Conservation (phyloP, 2,888 invertebrate genomes). For the Campoplex capitator region DNA sequence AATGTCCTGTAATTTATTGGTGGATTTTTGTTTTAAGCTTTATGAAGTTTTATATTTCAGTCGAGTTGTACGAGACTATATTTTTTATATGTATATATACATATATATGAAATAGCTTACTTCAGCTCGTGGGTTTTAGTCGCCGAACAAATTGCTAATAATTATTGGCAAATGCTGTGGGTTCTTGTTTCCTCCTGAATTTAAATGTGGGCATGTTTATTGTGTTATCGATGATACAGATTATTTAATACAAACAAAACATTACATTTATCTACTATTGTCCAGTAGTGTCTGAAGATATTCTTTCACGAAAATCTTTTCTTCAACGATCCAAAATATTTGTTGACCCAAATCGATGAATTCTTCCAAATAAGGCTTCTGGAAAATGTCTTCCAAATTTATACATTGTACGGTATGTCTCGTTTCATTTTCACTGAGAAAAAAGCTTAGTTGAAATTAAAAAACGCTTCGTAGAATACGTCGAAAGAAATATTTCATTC, state of each 20-base stretch:
- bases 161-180: slow-evolving; percentile 42
- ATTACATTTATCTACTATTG: neutral
- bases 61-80: slow-evolving; percentile 23
- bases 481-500: too few species aligned
- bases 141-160: slow-evolving; percentile 44
- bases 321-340: neutral
- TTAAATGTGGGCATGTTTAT: slow-evolving; percentile 1
- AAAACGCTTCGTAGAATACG: too few species aligned
- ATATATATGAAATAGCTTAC: neutral
- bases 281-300: neutral
- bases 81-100: too few species aligned
- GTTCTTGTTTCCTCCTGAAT: slow-evolving; percentile 2
- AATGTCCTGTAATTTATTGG: slow-evolving; percentile 63
- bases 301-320: neutral
- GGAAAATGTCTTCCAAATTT: neutral
- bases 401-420: neutral
- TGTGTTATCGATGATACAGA: neutral
- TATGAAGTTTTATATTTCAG: slow-evolving; percentile 65
- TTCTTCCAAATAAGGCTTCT: neutral
- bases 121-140: slow-evolving; percentile 12
- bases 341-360: neutral
- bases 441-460: too few species aligned
- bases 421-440: too few species aligned
- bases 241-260: slow-evolving; percentile 12
- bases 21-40: slow-evolving; percentile 67